These are phyloP conservation scores for Athalia rosae DNA, from an alignment of 2,888 invertebrate genomes.

Conservation along the genomic window DNA sequence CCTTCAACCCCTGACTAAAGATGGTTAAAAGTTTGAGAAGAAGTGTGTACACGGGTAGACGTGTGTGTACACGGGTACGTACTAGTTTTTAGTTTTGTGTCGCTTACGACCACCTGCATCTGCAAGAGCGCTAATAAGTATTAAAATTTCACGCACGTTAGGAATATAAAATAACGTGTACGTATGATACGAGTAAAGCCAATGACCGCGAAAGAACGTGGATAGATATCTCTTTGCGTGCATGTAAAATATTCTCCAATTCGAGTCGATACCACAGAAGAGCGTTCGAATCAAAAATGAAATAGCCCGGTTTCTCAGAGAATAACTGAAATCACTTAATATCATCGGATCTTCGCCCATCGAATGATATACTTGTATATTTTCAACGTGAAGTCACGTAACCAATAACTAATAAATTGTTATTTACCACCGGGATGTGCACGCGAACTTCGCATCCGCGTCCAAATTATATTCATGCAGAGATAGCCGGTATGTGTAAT, in stretches of 20 bases:
- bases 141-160: background rate
- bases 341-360: background rate
- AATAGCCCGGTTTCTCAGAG: background rate
- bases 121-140: no score
- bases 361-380: background rate
- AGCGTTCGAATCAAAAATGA: constrained; percentile 15
- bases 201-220: constrained; percentile 39
- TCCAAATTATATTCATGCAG: no score
- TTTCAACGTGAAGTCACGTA: no score
- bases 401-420: no score
- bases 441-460: no score
- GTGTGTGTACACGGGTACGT: no score
- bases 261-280: background rate
- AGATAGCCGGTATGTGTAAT: background rate
- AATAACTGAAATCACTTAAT: background rate
- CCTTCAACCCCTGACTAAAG: constrained; percentile 3
- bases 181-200: constrained; percentile 12
- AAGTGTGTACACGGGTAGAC: no score
- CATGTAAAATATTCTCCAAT: constrained; percentile 2
- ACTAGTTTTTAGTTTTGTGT: constrained; percentile 23
- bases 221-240: constrained; percentile 25
- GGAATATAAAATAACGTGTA: no score
- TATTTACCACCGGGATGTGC: no score
- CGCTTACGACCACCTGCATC: background rate
- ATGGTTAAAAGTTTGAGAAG: constrained; percentile 13